Base-by-base conservation (phyloP, 2,888 invertebrate genomes). In the Plebejus anna region DNA sequence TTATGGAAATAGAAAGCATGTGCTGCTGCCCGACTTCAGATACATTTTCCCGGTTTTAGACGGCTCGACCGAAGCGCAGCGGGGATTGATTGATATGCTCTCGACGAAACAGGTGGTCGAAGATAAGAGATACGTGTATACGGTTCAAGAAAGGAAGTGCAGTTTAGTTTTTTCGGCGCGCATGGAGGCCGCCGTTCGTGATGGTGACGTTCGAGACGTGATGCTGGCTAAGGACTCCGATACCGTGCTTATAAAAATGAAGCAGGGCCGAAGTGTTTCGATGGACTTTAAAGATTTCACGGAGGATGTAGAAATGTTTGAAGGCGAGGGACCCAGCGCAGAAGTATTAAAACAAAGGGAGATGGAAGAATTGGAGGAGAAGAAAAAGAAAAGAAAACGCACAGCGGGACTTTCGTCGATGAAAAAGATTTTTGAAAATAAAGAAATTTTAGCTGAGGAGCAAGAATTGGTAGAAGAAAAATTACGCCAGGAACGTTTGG, bases 161-260 rank as follows among this genome's bases (percentile, higher is more conserved):
- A 96, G 96, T 82, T 94, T 97, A 81, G 96, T 97, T 70, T 96
- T 97, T 82, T 95, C 96, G 4, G 96, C 96, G 59, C 95, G 95
- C 78, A 94, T 97, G 84, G 97, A 97, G 87, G 95, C 96, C 13
- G 97, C 97, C 4, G 96, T 97, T 75, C 93, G 96, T 36, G 96
- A 96, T 82, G 97, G 97, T 76, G 97, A 97, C 81, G 96, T 97
- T 55, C 94, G 95, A 78, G 97, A 97, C 83, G 96, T 97, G 2
- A 95, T 97, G 95, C 90, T 97, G 28, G 96, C 97, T 4, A 96
- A 96, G 83, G 96, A 96, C 84, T 96, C 96, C 76, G 97, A 97
- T 85, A 96, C 96, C 79, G 95, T 97, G 79, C 89, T 97, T 32
- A 94, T 97, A 22, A 96, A 96, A 89, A 92, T 96, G 81, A 96